phyloP scores from a whole-genome alignment of 1,140 invertebrate species.

The Ceratosolen solmsi region DNA sequence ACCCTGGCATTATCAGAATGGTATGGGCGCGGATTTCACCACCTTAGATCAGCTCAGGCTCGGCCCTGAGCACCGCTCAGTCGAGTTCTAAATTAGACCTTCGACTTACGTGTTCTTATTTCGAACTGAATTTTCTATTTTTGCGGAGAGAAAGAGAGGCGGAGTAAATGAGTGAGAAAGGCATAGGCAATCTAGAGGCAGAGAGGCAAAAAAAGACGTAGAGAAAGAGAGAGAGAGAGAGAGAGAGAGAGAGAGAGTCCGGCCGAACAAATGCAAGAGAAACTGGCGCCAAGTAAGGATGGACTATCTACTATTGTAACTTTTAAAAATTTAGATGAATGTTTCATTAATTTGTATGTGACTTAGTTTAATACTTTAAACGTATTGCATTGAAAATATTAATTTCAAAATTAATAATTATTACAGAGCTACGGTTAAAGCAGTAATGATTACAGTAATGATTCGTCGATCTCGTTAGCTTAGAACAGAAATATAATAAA shows the following conservation, averaged over 20 bases:
- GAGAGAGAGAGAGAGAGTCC: not conserved
- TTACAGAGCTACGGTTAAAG: no score
- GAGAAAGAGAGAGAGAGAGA: not conserved
- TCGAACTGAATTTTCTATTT: conserved; percentile 49
- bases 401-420: no score
- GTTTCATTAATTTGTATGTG: no score
- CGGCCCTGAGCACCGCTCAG: conserved; percentile 26
- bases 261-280: not conserved
- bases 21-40: not conserved
- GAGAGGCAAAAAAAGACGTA: not conserved
- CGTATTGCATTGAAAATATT: no score
- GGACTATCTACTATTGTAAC: not conserved
- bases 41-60: conserved; percentile 16
- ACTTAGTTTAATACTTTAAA: no score
- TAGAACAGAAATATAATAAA: no score
- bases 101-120: conserved; percentile 33
- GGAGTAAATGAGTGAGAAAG: not conserved
- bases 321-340: conserved; percentile 28
- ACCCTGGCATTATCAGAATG: not conserved
- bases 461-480: no score
- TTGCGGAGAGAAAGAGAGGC: conserved; percentile 20
- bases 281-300: not conserved
- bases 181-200: not conserved
- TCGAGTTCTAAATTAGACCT: conserved; percentile 43
- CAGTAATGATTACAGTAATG: no score